phyloP scores from a whole-genome alignment of 2,888 invertebrate species.

The Cyclophora albipunctata region DNA sequence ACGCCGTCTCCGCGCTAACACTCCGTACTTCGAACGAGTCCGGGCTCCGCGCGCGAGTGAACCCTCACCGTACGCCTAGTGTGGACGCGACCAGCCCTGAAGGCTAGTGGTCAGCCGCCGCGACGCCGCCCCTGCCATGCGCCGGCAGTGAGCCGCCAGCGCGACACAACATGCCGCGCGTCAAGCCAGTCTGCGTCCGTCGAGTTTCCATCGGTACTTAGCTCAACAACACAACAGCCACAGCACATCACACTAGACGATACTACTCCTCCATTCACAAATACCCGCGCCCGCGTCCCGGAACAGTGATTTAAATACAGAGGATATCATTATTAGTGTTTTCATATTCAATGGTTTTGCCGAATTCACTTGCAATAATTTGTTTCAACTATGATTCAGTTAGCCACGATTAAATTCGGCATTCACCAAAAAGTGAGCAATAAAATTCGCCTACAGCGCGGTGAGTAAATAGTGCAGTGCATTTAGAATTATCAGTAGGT shows the following conservation, averaged over 20 bases:
- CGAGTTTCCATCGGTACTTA: conserved; percentile 75
- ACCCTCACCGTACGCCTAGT: conserved; percentile 25
- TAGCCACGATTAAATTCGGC: conserved; percentile 79
- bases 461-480: conserved; percentile 73
- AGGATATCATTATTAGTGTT: conserved; percentile 24
- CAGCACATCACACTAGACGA: conserved; percentile 35
- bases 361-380: conserved; percentile 19
- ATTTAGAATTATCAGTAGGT: not conserved
- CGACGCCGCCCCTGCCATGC: conserved; percentile 54
- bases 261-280: conserved; percentile 22
- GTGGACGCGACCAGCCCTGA: conserved; percentile 9
- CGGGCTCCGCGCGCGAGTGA: conserved; percentile 47
- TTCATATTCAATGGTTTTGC: conserved; percentile 23
- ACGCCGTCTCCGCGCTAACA: conserved; percentile 40
- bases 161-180: conserved; percentile 66
- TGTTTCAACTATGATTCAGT: conserved; percentile 74
- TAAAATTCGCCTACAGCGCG: conserved; percentile 62
- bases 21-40: conserved; percentile 47
- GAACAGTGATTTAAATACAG: conserved; percentile 39
- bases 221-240: conserved; percentile 41
- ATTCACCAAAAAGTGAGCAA: conserved; percentile 75
- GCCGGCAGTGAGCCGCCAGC: conserved; percentile 58
- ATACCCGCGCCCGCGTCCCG: conserved; percentile 10
- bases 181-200: conserved; percentile 73
- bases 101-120: conserved; percentile 34